Base-by-base conservation (phyloP, 2,113 vertebrate genomes). In the Psammodynastes pulverulentus region DNA sequence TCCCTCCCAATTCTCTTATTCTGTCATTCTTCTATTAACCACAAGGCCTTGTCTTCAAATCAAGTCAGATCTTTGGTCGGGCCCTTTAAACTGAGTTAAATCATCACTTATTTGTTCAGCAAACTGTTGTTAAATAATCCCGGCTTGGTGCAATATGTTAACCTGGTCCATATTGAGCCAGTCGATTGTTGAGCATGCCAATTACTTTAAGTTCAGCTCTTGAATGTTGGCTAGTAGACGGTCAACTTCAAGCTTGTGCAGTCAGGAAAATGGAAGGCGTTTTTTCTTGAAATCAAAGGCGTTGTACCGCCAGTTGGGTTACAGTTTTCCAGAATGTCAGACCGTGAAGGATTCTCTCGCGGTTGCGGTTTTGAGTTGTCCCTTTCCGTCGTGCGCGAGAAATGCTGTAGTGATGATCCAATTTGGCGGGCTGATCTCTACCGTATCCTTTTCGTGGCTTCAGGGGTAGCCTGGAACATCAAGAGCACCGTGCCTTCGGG, bases 391-490 rank as follows among this genome's bases (percentile, higher is more conserved):
- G 53, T 54, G 45, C 45, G 1, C 19, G 17, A 21, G 9, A 23
- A 7, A 51, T 9, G 19, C 7, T 9, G 0, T 9, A 10, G 4
- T 5, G n/a, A 43, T 5, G n/a, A 43, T 3, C 43, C 1, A 29
- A 23, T 3, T 58, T 9, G 7, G 43, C 49, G 21, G 34, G 9
- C 43, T 85, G 26, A 26, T 7, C 4, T 49, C 87, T 92, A 56
- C 93, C 34, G 39, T 84, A 34, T 46, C 3, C 88, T 96, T 0
- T 86, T 26, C 90, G 12, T 0, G 86, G 2, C 90, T 90, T 93
- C 17, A 98, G 98, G 98, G 24, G 97, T 97, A 49, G 26, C 98
- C 67, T 99, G 99, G 99, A 99, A 99, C 95, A 95, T 99, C 95
- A 99, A 99, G 95, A 97, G 96, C 58, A 94, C 97, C 52, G 95